These are phyloP conservation scores for Cyphomyrus plagiostoma DNA, from an alignment of 2,113 vertebrate genomes.

Conservation along the genomic window DNA sequence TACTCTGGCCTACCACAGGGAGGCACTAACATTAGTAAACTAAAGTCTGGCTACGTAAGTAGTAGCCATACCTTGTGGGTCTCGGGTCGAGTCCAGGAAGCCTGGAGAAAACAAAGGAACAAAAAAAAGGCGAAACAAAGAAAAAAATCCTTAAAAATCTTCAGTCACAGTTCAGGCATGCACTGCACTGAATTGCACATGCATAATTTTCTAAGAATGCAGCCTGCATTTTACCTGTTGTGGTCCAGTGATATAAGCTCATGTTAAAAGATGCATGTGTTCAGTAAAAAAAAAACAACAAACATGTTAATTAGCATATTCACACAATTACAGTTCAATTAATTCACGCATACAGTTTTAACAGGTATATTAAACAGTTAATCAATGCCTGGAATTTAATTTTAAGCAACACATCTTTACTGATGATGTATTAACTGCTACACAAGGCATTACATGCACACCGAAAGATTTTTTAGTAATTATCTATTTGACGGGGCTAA, in stretches of 20 bases:
- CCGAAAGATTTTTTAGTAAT: not conserved
- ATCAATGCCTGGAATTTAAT: not conserved
- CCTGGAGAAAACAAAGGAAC: slow-evolving; percentile 85
- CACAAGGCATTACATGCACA: slow-evolving; percentile 2
- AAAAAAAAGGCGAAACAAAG: slow-evolving; percentile 61
- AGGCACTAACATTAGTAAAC: slow-evolving; percentile 43
- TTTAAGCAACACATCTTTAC: not conserved
- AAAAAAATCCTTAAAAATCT: slow-evolving; percentile 25
- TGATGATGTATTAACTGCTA: not conserved
- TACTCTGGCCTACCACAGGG: slow-evolving; percentile 34
- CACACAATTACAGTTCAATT: slow-evolving; percentile 15
- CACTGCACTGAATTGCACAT: slow-evolving; percentile 22
- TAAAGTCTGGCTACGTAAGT: slow-evolving; percentile 67
- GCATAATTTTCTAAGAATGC: slow-evolving; percentile 18
- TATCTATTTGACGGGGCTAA: not conserved
- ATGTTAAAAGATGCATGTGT: slow-evolving; percentile 24
- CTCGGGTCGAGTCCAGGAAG: slow-evolving; percentile 96
- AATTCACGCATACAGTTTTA: slow-evolving; percentile 6
- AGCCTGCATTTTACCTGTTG: slow-evolving; percentile 20
- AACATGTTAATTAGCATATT: slow-evolving; percentile 19
- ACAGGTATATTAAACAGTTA: not conserved
- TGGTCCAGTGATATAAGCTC: slow-evolving; percentile 26
- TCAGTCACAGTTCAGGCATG: slow-evolving; percentile 22
- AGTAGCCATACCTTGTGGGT: slow-evolving; percentile 92
- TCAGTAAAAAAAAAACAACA: slow-evolving; percentile 16